Evolutionary conservation across 2,113 vertebrate species (phyloP), one percentile per base, ranked within the genome.

Genomic region (Hemichromis elongatus): DNA sequence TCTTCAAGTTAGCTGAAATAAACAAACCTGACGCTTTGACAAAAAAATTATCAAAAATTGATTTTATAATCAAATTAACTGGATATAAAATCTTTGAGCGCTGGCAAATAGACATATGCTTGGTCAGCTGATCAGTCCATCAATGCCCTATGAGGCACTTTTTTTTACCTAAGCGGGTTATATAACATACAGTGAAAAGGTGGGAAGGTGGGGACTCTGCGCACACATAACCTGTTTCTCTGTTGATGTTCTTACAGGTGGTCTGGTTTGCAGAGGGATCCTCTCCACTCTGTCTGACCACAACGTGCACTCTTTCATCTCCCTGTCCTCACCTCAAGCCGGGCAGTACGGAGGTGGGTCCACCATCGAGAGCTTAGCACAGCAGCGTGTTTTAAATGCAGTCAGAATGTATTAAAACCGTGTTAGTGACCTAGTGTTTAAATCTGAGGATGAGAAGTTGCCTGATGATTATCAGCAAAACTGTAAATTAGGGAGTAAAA

Each of bases 301-400:
- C 95, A 98, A 98, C 1, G 97, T 98, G 33, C 94, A 98, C 68
- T 95, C 97, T 2, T 98, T 98, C 90, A 97, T 98, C 88, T 98
- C 97, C 16, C 95, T 98, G 83, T 98, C 97, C 2, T 96, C 97
- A 2, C 97, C 98, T 37, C 97, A 97, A 93, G 97, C 97, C 26
- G 97, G 97, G 1, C 97, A 98, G 47, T 98, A 98, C 18, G 97
- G 98, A 95, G 97, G 97, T 96, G 42, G 28, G 92, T 87, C 81
- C 5, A 19, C 24, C 14, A 47, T 37, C 3, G 10, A 75, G 68
- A 50, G 0, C 45, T 75, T 52, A 52, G 45, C 0, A 33, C 26
- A 33, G 47, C 0, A 5, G 10, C 18, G 0, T 1, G 24, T n/a
- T 52, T 75, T 52, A 75, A 33, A 50, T 33, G 7, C 28, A 56